Evolutionary conservation across 2,113 vertebrate species (phyloP), one percentile per base, ranked within the genome.

Genomic region (Camelus dromedarius): DNA sequence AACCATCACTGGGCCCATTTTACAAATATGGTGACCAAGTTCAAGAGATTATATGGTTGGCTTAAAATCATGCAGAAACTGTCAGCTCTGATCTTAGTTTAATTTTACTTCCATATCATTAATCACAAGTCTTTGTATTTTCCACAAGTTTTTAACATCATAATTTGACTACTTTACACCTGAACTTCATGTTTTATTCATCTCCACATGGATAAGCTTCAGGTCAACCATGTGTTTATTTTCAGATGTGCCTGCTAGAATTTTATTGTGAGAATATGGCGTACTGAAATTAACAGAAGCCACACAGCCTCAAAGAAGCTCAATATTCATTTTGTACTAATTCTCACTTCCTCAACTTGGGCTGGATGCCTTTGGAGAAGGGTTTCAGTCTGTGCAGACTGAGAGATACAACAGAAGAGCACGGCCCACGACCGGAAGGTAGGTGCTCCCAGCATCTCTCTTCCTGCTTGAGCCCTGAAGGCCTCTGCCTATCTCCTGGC

Each of bases 151-250:
- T 95, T 92, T 82, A 96, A 95, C 91, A 95, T 85, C 62, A 35
- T 95, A 83, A 87, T 91, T 91, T 83, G 87, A 91, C 64, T 73
- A 72, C 50, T 93, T 96, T 89, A 88, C 9, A 96, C 93, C 89
- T 95, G 83, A 96, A 95, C 48, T 69, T 87, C 73, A 96, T 95
- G 85, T 89, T 95, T 97, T 93, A 98, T 93, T 96, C 89, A 94
- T 93, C 64, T 92, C 82, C 82, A 90, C 94, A 90, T 46, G 88
- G 89, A 66, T 79, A 90, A 82, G 54, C 19, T 64, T 95, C 66
- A 76, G 82, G 94, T 91, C 73, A 81, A 86, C 82, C 69, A 77
- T 38, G 75, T 87, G 95, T 83, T 95, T 97, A 96, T 96, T 97
- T 97, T 96, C 46, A 13, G 62, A 62, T 94, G 58, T 82, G 58